These are phyloP conservation scores for Heliconius congener DNA, from an alignment of 1,140 invertebrate species.

Conservation along the genomic window DNA sequence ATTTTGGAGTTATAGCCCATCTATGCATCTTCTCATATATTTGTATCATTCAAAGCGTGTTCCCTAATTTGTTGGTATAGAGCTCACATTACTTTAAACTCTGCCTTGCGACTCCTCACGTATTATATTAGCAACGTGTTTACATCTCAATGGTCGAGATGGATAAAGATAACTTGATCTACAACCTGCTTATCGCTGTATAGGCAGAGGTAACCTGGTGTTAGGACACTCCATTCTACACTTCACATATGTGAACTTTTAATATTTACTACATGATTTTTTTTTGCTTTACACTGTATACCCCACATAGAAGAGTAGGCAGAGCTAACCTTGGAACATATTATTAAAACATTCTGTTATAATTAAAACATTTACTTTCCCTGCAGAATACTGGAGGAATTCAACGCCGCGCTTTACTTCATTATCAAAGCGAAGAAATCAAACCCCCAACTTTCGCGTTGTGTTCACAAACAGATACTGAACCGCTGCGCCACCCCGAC, in stretches of 20 bases:
- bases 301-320: no score
- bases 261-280: no score
- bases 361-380: no score
- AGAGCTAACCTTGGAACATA: no score
- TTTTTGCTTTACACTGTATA: no score
- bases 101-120: slow-evolving; percentile 25
- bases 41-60: background rate
- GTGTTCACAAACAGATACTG: no score
- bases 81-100: background rate
- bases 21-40: background rate
- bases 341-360: background rate
- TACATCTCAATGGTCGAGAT: slow-evolving; percentile 8
- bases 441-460: no score
- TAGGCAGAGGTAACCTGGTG: background rate
- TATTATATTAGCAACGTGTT: slow-evolving; percentile 40
- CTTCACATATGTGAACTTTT: no score
- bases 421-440: no score
- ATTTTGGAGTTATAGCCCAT: background rate
- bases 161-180: background rate
- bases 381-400: background rate
- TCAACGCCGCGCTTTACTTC: background rate
- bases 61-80: background rate
- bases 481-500: no score
- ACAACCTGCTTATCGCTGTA: background rate
- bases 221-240: background rate